Evolutionary conservation across 2,797 vertebrate species (phyloP).

Genomic region (Galagoides demidoff): DNA sequence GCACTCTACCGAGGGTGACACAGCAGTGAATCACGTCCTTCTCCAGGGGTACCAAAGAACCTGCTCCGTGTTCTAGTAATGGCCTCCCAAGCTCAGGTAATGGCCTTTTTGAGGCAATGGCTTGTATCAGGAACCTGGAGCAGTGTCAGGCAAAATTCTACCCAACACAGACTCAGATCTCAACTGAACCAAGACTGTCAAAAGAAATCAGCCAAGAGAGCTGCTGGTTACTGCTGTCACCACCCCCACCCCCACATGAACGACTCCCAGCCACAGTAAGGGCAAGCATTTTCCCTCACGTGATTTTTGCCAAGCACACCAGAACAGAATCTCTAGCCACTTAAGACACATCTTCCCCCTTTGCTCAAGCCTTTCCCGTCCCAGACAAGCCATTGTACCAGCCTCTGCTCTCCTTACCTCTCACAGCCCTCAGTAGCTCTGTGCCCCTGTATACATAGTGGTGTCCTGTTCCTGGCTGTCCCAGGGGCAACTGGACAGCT

Average conservation of each 20-base stretch:
- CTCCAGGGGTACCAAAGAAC: neutral
- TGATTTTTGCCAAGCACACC: neutral
- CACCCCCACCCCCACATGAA: neutral
- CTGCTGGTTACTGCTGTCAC: neutral
- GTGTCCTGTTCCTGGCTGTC: neutral
- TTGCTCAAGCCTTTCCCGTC: neutral
- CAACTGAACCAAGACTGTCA: neutral
- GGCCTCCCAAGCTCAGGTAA: neutral
- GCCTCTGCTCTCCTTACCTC: neutral
- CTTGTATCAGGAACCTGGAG: neutral
- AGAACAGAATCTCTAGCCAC: neutral
- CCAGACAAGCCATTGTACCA: neutral
- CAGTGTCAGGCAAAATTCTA: neutral
- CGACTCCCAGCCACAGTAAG: neutral
- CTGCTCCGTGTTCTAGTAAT: neutral
- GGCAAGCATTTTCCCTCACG: neutral
- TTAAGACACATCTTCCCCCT: neutral
- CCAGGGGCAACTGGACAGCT: neutral
- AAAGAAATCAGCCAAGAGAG: neutral
- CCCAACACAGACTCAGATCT: neutral
- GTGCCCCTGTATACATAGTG: too few species aligned
- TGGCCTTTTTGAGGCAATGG: neutral
- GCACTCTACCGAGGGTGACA: too few species aligned
- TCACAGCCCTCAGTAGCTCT: neutral
- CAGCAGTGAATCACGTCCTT: neutral